phyloP scores from a whole-genome alignment of 2,888 invertebrate genomes.

The Iphiclides podalirius region DNA sequence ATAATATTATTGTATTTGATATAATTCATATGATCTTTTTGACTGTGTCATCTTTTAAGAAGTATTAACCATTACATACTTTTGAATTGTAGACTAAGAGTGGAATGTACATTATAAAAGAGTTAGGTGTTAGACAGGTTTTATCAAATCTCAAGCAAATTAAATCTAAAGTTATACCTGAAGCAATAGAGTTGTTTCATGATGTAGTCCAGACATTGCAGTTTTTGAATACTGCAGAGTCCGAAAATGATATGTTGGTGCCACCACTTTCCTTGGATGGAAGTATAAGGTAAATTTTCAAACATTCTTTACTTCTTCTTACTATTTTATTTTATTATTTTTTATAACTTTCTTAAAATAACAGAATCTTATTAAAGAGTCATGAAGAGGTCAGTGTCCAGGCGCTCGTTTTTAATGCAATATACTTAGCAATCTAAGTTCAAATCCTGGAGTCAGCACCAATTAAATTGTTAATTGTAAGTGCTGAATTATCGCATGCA shows the following conservation, averaged over 20 bases:
- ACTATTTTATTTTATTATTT: slow-evolving; percentile 24
- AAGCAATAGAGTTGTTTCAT: slow-evolving; percentile 57
- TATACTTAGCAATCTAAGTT: no score
- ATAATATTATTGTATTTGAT: no score
- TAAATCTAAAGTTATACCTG: slow-evolving; percentile 56
- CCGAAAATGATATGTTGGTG: slow-evolving; percentile 51
- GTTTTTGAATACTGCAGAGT: slow-evolving; percentile 62
- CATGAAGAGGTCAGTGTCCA: no score
- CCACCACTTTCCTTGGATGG: slow-evolving; percentile 66
- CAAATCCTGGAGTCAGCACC: no score
- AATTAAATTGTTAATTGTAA: no score
- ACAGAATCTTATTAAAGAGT: no score
- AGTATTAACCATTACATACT: no score
- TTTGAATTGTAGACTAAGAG: slow-evolving; percentile 78
- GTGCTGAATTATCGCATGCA: no score
- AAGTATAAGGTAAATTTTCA: slow-evolving; percentile 54
- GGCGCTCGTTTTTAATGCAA: no score
- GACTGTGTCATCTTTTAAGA: no score
- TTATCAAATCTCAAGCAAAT: slow-evolving; percentile 60
- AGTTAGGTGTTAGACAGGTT: slow-evolving; percentile 66
- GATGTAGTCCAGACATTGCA: slow-evolving; percentile 66
- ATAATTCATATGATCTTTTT: no score
- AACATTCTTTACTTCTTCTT: not conserved
- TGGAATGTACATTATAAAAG: slow-evolving; percentile 71
- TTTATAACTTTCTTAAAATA: slow-evolving; percentile 5